These are phyloP conservation scores for Paramormyrops kingsleyae DNA, from an alignment of 2,113 vertebrate species.

Conservation along the genomic window DNA sequence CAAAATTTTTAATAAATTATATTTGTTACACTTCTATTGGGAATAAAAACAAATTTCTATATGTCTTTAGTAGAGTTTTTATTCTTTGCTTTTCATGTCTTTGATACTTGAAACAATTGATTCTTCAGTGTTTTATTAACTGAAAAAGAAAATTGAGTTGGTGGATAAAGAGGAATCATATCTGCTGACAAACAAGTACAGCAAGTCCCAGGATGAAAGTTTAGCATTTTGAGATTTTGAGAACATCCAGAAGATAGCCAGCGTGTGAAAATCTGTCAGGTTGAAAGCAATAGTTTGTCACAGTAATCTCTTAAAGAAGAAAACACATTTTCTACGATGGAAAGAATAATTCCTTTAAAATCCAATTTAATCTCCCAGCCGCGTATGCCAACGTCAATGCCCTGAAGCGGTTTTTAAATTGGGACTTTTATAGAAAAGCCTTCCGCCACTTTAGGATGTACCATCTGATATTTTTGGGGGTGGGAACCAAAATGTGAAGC, in stretches of 20 bases:
- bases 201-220: background rate
- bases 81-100: slow-evolving; percentile 18
- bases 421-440: background rate
- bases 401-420: background rate
- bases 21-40: slow-evolving; percentile 99
- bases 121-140: background rate
- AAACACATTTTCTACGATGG: background rate
- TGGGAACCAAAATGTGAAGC: background rate
- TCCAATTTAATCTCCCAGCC: background rate
- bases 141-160: background rate
- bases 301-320: background rate
- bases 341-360: background rate
- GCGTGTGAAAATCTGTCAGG: background rate
- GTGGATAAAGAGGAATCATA: background rate
- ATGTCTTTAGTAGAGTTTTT: slow-evolving; percentile 29
- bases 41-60: slow-evolving; percentile 96
- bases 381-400: background rate
- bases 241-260: background rate
- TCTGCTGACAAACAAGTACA: background rate
- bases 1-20: slow-evolving; percentile 98
- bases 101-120: background rate
- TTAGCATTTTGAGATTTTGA: background rate
- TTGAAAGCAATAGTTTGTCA: slow-evolving; percentile 9
- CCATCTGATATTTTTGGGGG: background rate
- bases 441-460: background rate